phyloP scores from a whole-genome alignment of 2,888 invertebrate species.

The Nebria brevicollis region DNA sequence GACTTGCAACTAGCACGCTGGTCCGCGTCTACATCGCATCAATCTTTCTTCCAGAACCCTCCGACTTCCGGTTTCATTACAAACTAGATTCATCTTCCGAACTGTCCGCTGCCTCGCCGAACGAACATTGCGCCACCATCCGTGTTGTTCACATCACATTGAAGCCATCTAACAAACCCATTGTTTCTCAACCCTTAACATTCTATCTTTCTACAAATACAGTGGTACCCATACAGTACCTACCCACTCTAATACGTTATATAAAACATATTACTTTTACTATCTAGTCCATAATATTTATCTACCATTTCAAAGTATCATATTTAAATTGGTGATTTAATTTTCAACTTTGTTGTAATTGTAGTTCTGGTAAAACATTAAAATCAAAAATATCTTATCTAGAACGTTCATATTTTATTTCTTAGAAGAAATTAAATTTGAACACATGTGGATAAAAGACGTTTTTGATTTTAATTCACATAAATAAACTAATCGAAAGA shows the following conservation, averaged over 20 bases:
- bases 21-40: slow-evolving; percentile 54
- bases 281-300: no score
- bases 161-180: neutral
- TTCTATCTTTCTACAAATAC: neutral
- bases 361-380: no score
- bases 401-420: no score
- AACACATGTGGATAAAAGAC: no score
- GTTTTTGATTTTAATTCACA: no score
- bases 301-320: no score
- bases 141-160: neutral
- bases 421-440: no score
- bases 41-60: slow-evolving; percentile 54
- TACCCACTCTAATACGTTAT: neutral
- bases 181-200: neutral
- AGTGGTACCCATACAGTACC: no score
- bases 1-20: slow-evolving; percentile 34
- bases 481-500: no score
- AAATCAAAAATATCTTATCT: no score
- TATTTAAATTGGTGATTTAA: no score
- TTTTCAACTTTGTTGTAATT: no score
- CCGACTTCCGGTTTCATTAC: slow-evolving; percentile 59
- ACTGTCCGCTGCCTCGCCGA: slow-evolving; percentile 48
- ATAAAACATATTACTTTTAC: neutral
- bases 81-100: slow-evolving; percentile 58
- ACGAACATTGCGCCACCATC: slow-evolving; percentile 1